These are phyloP conservation scores for Lypha dubia DNA, from an alignment of 2,888 invertebrate species.

Conservation along the genomic window DNA sequence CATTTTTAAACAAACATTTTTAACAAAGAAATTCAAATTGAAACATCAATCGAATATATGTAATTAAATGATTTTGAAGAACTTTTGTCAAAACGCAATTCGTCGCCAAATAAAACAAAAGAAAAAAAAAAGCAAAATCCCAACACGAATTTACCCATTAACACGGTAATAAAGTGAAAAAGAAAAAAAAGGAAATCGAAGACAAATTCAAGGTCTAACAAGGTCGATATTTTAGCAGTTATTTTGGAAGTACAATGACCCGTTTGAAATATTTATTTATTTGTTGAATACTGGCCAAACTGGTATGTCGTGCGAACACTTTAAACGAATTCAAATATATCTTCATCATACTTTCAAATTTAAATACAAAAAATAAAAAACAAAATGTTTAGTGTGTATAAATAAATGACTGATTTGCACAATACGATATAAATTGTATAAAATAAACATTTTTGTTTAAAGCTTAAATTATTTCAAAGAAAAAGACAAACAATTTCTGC, in stretches of 20 bases:
- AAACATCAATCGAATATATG: slow-evolving; percentile 56
- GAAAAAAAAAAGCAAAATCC: slow-evolving; percentile 8
- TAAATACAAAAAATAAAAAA: slow-evolving; percentile 2
- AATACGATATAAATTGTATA: slow-evolving; percentile 26
- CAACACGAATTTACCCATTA: slow-evolving; percentile 63
- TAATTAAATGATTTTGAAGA: slow-evolving; percentile 22
- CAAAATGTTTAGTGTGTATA: background rate
- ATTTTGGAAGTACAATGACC: slow-evolving; percentile 80
- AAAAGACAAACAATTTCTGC: background rate
- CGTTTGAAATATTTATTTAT: slow-evolving; percentile 73
- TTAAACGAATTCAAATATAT: slow-evolving; percentile 37
- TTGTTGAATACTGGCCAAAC: slow-evolving; percentile 43
- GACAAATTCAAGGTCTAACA: slow-evolving; percentile 80
- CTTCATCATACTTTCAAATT: slow-evolving; percentile 49
- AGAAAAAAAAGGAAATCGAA: slow-evolving; percentile 42
- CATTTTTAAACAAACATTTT: slow-evolving; percentile 47
- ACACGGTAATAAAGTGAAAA: slow-evolving; percentile 53
- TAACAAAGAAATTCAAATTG: slow-evolving; percentile 12
- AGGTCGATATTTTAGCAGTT: slow-evolving; percentile 79
- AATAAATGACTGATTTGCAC: slow-evolving; percentile 13
- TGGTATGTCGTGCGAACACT: slow-evolving; percentile 48
- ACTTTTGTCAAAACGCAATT: slow-evolving; percentile 4
- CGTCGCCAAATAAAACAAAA: slow-evolving; percentile 5
- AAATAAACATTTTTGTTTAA: slow-evolving; percentile 35
- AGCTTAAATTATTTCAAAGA: slow-evolving; percentile 13